phyloP scores from a whole-genome alignment of 2,797 vertebrate genomes.

The Macroramphosus scolopax region DNA sequence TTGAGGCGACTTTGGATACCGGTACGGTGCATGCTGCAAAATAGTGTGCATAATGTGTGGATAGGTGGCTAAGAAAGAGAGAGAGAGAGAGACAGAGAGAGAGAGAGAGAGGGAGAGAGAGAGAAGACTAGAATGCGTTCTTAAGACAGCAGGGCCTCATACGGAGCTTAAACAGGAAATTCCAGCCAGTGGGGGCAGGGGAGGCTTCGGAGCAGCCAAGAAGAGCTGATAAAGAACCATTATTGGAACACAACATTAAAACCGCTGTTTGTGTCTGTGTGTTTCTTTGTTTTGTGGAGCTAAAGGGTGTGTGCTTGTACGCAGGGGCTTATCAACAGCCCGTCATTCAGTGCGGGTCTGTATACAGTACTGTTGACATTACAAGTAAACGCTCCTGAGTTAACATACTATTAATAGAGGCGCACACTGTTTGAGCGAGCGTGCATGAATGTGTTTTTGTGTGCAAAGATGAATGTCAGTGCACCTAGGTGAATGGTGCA shows the following conservation, averaged over 20 bases:
- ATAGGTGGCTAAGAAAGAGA: conserved; percentile 48
- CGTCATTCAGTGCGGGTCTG: conserved; percentile 42
- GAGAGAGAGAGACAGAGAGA: conserved; percentile 23
- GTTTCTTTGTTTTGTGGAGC: conserved; percentile 56
- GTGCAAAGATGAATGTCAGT: conserved; percentile 24
- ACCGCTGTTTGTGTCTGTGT: conserved; percentile 51
- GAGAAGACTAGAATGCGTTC: conserved; percentile 60
- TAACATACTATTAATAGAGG: conserved; percentile 45
- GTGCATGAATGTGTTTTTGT: conserved; percentile 31
- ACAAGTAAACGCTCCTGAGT: conserved; percentile 34
- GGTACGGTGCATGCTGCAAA: conserved; percentile 30
- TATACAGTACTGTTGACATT: conserved; percentile 50
- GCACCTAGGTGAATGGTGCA: conserved; percentile 14
- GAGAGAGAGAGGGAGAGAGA: conserved; percentile 21
- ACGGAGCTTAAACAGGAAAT: conserved; percentile 84
- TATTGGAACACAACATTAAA: conserved; percentile 69
- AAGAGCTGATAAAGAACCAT: conserved; percentile 76
- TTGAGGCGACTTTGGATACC: conserved; percentile 6
- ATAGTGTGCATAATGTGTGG: conserved; percentile 39
- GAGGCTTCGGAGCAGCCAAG: conserved; percentile 54
- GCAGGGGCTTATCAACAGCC: conserved; percentile 45
- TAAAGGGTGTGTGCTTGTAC: conserved; percentile 49
- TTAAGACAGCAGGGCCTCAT: conserved; percentile 79
- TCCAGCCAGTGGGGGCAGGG: conserved; percentile 78
- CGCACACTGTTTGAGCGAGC: conserved; percentile 6